phyloP scores from a whole-genome alignment of 30 jellyfish, hydroid and myxozoan species.

The Cassiopea xamachana region DNA sequence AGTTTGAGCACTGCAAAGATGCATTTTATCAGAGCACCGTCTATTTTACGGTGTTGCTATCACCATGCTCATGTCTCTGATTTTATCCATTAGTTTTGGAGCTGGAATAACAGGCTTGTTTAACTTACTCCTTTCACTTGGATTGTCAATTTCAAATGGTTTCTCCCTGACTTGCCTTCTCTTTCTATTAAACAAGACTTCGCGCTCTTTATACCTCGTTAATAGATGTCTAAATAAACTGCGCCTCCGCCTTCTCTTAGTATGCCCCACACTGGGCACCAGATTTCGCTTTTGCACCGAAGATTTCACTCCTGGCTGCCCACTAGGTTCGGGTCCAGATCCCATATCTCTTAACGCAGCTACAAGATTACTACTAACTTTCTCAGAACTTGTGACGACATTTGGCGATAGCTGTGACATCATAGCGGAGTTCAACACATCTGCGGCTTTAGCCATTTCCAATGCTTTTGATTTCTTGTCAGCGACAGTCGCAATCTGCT shows the following conservation, averaged over 20 bases:
- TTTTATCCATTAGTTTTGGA: slow-evolving; percentile 94
- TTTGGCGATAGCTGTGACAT: slow-evolving; percentile 71
- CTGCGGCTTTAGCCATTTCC: slow-evolving; percentile 67
- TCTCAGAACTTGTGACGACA: slow-evolving; percentile 39
- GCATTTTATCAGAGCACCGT: not conserved
- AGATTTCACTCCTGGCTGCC: slow-evolving; percentile 40
- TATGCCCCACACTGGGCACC: not conserved
- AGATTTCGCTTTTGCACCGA: slow-evolving; percentile 57
- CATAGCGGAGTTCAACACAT: slow-evolving; percentile 55
- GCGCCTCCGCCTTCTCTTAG: slow-evolving; percentile 32
- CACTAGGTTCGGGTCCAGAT: slow-evolving; percentile 55
- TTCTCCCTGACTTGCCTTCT: slow-evolving; percentile 75
- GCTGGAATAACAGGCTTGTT: slow-evolving; percentile 83
- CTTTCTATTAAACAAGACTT: not conserved
- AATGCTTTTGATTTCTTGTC: slow-evolving; percentile 63
- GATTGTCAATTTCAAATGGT: slow-evolving; percentile 71
- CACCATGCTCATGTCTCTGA: slow-evolving; percentile 94
- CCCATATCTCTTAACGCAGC: slow-evolving; percentile 80
- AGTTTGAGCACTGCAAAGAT: too few relatives aligned
- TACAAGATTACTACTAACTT: slow-evolving; percentile 58
- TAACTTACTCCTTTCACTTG: slow-evolving; percentile 87
- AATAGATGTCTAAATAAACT: slow-evolving; percentile 18
- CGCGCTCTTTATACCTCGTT: not conserved
- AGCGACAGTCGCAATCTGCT: slow-evolving; percentile 30
- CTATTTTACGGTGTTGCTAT: slow-evolving; percentile 82